phyloP scores from a whole-genome alignment of 2,888 invertebrate genomes.

The Synergus gifuensis region DNA sequence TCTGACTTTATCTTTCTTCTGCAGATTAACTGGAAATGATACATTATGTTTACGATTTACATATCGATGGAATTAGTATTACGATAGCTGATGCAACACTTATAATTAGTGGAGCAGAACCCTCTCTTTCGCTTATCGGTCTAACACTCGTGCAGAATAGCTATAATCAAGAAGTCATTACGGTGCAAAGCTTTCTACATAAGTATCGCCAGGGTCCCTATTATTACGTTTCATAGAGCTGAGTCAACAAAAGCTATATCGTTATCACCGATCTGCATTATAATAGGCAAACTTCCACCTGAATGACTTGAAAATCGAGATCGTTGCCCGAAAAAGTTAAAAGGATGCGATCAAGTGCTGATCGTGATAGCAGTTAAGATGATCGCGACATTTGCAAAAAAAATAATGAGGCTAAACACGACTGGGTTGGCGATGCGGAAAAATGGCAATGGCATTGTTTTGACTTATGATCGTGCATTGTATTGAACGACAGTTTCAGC shows the following conservation, averaged over 20 bases:
- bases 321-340: slow-evolving; percentile 15
- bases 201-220: neutral
- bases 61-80: neutral
- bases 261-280: neutral
- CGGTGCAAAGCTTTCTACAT: neutral
- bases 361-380: too few relatives aligned
- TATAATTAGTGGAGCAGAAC: slow-evolving; percentile 10
- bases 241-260: slow-evolving; percentile 24
- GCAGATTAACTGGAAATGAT: too few relatives aligned
- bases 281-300: slow-evolving; percentile 11
- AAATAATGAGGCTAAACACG: too few relatives aligned
- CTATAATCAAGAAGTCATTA: neutral
- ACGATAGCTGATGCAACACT: slow-evolving; percentile 19
- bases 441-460: too few relatives aligned
- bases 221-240: neutral
- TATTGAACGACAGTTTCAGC: too few relatives aligned
- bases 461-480: too few relatives aligned
- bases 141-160: neutral
- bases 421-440: too few relatives aligned
- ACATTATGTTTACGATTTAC: too few relatives aligned
- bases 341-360: neutral
- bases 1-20: too few relatives aligned
- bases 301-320: neutral
- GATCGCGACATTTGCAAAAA: too few relatives aligned
- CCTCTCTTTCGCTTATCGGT: slow-evolving; percentile 1